These are phyloP conservation scores for Drosophila bifasciata DNA, from an alignment of 1,140 invertebrate species.

Conservation along the genomic window DNA sequence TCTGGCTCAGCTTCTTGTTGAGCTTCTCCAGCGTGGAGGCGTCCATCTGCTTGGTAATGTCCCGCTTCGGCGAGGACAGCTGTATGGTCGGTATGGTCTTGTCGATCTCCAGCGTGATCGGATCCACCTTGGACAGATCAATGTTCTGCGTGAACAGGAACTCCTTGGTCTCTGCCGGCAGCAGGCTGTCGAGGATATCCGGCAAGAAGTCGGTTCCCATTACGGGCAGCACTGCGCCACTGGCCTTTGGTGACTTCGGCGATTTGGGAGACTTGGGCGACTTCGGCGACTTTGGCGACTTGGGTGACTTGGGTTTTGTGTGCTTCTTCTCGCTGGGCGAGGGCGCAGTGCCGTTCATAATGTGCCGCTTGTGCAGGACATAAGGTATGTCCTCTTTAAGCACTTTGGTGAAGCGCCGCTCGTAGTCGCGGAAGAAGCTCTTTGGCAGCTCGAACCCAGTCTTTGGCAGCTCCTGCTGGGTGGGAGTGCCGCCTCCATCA, in stretches of 20 bases:
- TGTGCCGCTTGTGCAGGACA: constrained; percentile 91
- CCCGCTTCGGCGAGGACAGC: constrained; percentile 87
- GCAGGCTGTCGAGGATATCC: constrained; percentile 78
- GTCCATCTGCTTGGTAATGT: constrained; percentile 88
- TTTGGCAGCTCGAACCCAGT: constrained; percentile 86
- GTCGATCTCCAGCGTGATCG: constrained; percentile 88
- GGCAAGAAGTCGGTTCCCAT: constrained; percentile 71
- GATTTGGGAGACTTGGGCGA: constrained; percentile 86
- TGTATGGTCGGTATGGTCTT: constrained; percentile 87
- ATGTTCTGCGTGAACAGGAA: constrained; percentile 90
- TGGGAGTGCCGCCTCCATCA: constrained; percentile 50
- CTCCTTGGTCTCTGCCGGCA: constrained; percentile 84
- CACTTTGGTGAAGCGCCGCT: constrained; percentile 83
- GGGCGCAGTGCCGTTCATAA: constrained; percentile 92
- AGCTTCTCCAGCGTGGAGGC: constrained; percentile 87
- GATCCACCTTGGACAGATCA: constrained; percentile 88
- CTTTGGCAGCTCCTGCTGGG: constrained; percentile 80
- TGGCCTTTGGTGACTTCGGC: constrained; percentile 81
- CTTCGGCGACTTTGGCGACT: constrained; percentile 86
- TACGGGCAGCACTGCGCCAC: constrained; percentile 4
- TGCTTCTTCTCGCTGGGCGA: constrained; percentile 86
- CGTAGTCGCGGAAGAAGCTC: constrained; percentile 87
- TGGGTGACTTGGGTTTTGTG: constrained; percentile 85
- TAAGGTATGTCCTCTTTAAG: constrained; percentile 90
- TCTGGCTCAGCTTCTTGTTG: constrained; percentile 89